phyloP scores from a whole-genome alignment of 1,140 invertebrate species.

The Druon quercuslanigerum region DNA sequence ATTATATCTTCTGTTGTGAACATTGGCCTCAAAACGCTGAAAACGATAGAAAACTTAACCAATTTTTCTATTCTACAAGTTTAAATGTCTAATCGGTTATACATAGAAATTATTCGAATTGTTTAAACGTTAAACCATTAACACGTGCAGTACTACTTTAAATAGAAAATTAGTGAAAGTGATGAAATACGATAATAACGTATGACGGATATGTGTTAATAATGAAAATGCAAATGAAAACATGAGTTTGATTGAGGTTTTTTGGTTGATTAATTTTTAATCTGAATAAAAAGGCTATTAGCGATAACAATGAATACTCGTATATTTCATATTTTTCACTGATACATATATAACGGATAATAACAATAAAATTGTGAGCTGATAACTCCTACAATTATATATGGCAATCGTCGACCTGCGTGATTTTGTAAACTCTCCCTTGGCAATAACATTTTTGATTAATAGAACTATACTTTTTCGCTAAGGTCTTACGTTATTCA shows the following conservation, averaged over 20 bases:
- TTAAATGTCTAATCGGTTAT: too few relatives aligned
- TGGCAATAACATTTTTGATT: constrained; percentile 17
- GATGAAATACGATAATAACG: background rate
- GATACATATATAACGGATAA: constrained; percentile 3
- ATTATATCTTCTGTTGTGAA: too few relatives aligned
- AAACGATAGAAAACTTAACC: too few relatives aligned
- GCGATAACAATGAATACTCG: background rate
- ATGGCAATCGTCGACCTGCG: background rate
- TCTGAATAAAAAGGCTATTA: background rate
- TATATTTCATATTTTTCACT: constrained; percentile 16
- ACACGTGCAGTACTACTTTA: too few relatives aligned
- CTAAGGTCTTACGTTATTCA: too few relatives aligned
- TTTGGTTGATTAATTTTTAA: constrained; percentile 8
- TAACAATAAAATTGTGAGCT: background rate
- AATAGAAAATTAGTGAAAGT: too few relatives aligned
- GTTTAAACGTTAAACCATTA: too few relatives aligned
- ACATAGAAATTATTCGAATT: too few relatives aligned
- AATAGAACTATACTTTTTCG: too few relatives aligned
- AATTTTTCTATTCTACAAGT: too few relatives aligned
- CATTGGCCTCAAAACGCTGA: too few relatives aligned
- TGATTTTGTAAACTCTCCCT: background rate
- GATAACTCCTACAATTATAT: constrained; percentile 9
- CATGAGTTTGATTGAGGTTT: background rate
- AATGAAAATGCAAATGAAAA: constrained; percentile 11
- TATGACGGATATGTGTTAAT: background rate